Evolutionary conservation across 2,113 vertebrate genomes (phyloP).

Genomic region (Cepphus grylle): DNA sequence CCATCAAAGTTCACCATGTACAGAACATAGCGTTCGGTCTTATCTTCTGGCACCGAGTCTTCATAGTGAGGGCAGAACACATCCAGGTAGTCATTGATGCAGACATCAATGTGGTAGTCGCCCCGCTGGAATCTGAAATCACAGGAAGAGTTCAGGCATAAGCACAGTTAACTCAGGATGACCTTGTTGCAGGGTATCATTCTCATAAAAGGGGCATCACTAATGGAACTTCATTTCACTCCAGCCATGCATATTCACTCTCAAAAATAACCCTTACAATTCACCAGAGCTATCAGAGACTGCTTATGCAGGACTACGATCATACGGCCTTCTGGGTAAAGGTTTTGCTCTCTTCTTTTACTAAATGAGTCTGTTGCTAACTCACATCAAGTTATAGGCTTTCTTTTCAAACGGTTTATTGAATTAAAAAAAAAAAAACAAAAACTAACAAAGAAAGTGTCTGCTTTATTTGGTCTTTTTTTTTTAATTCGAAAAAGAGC

Average conservation of each 20-base stretch:
- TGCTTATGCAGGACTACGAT: not conserved
- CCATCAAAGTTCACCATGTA: constrained; percentile 99
- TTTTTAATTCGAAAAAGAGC: not conserved
- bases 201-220: not conserved
- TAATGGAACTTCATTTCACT: not conserved
- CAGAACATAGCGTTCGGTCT: constrained; percentile 93
- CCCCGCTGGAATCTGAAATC: constrained; percentile 88
- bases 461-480: not conserved
- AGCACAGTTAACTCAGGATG: not conserved
- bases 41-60: constrained; percentile 90
- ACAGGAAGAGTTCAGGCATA: not conserved
- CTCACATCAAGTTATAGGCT: not conserved
- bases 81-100: constrained; percentile 98
- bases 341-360: not conserved
- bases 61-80: constrained; percentile 98
- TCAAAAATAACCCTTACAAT: not conserved
- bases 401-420: not conserved
- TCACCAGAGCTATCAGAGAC: not conserved
- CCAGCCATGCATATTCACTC: not conserved
- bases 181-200: not conserved
- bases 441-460: not conserved
- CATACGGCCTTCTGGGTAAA: not conserved
- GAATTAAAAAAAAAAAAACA: not conserved
- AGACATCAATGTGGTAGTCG: constrained; percentile 97
- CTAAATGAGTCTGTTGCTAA: not conserved